Evolutionary conservation across 30 jellyfish, hydroid and myxozoan genomes (phyloP).

Genomic region (Aurelia aurita complex sp. Pacific): DNA sequence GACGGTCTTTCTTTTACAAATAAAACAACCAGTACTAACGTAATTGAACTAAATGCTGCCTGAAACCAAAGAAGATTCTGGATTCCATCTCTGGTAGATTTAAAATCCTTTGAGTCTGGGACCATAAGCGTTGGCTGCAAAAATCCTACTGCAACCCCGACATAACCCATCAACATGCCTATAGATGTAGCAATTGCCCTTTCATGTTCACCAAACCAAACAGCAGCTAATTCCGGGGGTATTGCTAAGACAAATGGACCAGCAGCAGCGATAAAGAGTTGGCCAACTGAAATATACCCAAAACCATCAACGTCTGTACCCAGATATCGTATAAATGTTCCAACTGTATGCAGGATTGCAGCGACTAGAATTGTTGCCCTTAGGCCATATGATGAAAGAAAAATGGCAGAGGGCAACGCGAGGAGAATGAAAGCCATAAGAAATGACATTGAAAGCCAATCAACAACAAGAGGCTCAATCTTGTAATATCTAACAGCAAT

Average conservation of each 20-base stretch:
- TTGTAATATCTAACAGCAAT: constrained; percentile 57
- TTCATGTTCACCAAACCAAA: constrained; percentile 82
- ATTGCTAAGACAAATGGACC: constrained; percentile 56
- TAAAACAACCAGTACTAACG: constrained; percentile 48
- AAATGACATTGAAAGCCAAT: constrained; percentile 69
- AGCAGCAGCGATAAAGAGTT: constrained; percentile 57
- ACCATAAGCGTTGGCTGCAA: constrained; percentile 68
- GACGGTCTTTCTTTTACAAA: constrained; percentile 60
- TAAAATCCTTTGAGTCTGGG: constrained; percentile 31
- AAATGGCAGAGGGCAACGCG: constrained; percentile 66
- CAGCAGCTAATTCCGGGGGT: constrained; percentile 77
- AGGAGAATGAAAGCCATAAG: constrained; percentile 51
- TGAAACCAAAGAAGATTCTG: constrained; percentile 46
- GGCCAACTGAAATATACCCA: constrained; percentile 52
- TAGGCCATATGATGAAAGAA: constrained; percentile 62
- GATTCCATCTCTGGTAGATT: constrained; percentile 40
- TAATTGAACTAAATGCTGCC: constrained; percentile 37
- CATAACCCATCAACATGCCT: constrained; percentile 67
- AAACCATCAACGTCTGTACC: constrained; percentile 59
- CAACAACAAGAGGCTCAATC: constrained; percentile 54
- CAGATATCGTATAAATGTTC: constrained; percentile 40
- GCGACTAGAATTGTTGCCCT: constrained; percentile 59
- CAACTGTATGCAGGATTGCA: constrained; percentile 61
- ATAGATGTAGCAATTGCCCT: constrained; percentile 82
- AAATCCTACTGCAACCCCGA: constrained; percentile 78